These are phyloP conservation scores for Poeciliopsis presidionis DNA, from an alignment of 2,797 vertebrate genomes.

Conservation along the genomic window DNA sequence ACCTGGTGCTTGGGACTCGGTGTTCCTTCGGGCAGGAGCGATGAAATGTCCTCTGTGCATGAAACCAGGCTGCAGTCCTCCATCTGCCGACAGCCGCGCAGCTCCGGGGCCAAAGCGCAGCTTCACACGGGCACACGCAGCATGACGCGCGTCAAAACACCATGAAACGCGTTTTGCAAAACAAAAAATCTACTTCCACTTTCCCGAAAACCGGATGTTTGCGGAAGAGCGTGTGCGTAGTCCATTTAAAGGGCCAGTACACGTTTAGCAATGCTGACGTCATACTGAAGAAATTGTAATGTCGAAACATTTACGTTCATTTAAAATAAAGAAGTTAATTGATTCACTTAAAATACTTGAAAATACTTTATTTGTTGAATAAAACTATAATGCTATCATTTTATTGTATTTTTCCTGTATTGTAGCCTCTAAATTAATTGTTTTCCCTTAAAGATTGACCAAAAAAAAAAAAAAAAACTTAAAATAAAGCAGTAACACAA, in stretches of 20 bases:
- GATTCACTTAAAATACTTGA: background rate
- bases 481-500: background rate
- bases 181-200: constrained; percentile 38
- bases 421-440: background rate
- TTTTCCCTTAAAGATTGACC: background rate
- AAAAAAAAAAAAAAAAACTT: background rate
- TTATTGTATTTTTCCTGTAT: background rate
- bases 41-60: constrained; percentile 77
- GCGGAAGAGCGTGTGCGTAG: constrained; percentile 66
- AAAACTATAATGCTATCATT: background rate
- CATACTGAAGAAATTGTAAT: background rate
- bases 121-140: background rate
- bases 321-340: background rate
- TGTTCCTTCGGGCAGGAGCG: constrained; percentile 74
- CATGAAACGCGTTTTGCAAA: constrained; percentile 29
- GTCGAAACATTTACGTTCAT: background rate
- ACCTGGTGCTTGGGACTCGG: constrained; percentile 80
- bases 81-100: constrained; percentile 60
- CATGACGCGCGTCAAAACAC: constrained; percentile 16
- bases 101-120: constrained; percentile 6
- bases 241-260: constrained; percentile 71
- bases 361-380: background rate
- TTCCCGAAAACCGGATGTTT: constrained; percentile 69
- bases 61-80: constrained; percentile 76
- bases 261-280: background rate